phyloP scores from a whole-genome alignment of 2,888 invertebrate species.

The Odontothrips loti region DNA sequence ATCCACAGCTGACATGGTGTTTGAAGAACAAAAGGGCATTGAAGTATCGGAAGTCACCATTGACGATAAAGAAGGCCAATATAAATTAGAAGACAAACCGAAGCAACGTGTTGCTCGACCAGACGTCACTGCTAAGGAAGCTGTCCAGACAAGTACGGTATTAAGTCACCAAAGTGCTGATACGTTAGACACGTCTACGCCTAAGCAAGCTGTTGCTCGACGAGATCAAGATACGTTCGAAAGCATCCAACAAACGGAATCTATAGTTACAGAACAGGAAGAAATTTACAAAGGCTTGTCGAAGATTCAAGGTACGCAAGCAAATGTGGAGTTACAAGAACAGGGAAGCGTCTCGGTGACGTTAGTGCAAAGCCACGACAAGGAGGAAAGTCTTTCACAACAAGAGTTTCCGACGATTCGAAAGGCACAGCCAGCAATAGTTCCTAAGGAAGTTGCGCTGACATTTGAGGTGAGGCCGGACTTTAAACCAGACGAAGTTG shows the following conservation, averaged over 20 bases:
- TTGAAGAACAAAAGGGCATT: conserved; percentile 43
- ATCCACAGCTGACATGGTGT: conserved; percentile 40
- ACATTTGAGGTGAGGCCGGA: background rate
- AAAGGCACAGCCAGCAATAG: background rate
- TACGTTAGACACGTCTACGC: background rate
- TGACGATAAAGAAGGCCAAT: conserved; percentile 43
- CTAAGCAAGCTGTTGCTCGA: conserved; percentile 35
- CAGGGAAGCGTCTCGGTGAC: background rate
- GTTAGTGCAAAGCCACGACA: background rate
- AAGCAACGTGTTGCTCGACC: conserved; percentile 37
- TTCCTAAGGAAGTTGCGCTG: background rate
- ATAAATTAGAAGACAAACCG: conserved; percentile 40
- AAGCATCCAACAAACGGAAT: conserved; percentile 37
- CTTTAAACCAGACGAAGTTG: background rate
- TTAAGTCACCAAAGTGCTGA: background rate
- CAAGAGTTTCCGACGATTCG: background rate
- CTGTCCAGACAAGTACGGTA: background rate
- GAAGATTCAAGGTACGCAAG: background rate
- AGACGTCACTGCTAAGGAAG: background rate
- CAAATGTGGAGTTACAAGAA: background rate
- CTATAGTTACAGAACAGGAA: conserved; percentile 38
- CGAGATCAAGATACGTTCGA: conserved; percentile 37
- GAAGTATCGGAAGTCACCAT: conserved; percentile 47
- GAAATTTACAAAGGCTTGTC: background rate
- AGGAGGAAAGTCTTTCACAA: background rate